phyloP scores from a whole-genome alignment of 2,113 vertebrate genomes.

The Electrona antarctica region DNA sequence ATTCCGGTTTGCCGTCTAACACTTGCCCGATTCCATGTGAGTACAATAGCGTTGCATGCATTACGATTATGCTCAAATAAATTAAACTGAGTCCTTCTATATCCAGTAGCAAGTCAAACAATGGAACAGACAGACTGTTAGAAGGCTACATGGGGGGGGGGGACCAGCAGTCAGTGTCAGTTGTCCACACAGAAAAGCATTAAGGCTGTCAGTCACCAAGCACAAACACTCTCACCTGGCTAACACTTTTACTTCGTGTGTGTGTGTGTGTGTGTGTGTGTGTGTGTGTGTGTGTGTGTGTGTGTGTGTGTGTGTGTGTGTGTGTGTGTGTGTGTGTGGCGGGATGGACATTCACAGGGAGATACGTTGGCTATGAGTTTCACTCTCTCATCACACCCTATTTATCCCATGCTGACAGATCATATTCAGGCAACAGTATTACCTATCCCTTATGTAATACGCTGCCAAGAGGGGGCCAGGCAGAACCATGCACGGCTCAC shows the following conservation, averaged over 20 bases:
- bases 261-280: neutral
- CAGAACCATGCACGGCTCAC: slow-evolving; percentile 15
- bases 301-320: neutral
- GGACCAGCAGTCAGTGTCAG: neutral
- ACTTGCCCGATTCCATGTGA: too few species aligned
- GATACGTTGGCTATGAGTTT: slow-evolving; percentile 33
- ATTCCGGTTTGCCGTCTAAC: too few species aligned
- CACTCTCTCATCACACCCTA: slow-evolving; percentile 25
- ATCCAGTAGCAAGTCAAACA: neutral
- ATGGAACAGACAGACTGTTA: neutral
- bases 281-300: neutral
- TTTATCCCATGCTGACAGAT: slow-evolving; percentile 25
- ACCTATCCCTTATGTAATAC: slow-evolving; percentile 8
- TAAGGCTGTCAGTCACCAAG: neutral
- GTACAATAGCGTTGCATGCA: too few species aligned
- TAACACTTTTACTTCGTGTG: too few species aligned
- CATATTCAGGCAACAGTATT: neutral
- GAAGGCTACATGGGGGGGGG: neutral
- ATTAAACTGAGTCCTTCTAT: neutral
- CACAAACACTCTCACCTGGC: too few species aligned
- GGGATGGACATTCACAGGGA: neutral
- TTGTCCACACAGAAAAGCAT: neutral
- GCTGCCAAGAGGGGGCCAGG: neutral
- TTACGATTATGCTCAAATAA: neutral
- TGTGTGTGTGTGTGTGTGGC: neutral